Conservation (phyloP, 2,888 invertebrate genomes). For the Sinelater perroti region DNA sequence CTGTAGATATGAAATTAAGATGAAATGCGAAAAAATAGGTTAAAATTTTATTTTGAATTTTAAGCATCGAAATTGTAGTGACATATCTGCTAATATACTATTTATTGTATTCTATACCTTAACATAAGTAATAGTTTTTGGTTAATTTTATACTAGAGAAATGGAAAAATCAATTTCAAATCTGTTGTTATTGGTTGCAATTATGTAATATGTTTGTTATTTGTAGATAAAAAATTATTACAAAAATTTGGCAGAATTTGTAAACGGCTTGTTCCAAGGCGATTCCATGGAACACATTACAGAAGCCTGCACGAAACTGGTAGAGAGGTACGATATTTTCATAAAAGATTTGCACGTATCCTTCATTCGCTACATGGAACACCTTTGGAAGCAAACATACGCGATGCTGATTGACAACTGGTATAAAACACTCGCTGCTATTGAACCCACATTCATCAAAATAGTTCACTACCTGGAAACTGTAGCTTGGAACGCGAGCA, state of each 20-base stretch:
- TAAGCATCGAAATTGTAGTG: no score
- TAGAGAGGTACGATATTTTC: constrained; percentile 81
- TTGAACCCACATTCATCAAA: constrained; percentile 82
- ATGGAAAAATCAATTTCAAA: no score
- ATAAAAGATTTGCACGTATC: constrained; percentile 79
- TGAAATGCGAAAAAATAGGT: no score
- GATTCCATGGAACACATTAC: constrained; percentile 79
- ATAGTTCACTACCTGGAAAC: constrained; percentile 80
- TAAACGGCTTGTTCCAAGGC: constrained; percentile 75
- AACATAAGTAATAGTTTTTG: no score
- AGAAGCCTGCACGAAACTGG: constrained; percentile 71
- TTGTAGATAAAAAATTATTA: constrained; percentile 73
- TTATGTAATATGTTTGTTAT: constrained; percentile 13
- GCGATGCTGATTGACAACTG: constrained; percentile 73
- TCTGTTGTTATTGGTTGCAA: no score
- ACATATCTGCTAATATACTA: no score
- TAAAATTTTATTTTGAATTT: no score
- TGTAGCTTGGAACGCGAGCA: constrained; percentile 76
- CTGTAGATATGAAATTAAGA: no score
- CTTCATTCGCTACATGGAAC: constrained; percentile 75
- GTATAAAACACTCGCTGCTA: constrained; percentile 74
- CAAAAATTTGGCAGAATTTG: constrained; percentile 73
- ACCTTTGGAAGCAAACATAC: constrained; percentile 76
- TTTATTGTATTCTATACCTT: no score
- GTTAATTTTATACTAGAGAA: no score